Base-by-base conservation (phyloP, 2,797 vertebrate species). In the Sebastes hopkinsi region DNA sequence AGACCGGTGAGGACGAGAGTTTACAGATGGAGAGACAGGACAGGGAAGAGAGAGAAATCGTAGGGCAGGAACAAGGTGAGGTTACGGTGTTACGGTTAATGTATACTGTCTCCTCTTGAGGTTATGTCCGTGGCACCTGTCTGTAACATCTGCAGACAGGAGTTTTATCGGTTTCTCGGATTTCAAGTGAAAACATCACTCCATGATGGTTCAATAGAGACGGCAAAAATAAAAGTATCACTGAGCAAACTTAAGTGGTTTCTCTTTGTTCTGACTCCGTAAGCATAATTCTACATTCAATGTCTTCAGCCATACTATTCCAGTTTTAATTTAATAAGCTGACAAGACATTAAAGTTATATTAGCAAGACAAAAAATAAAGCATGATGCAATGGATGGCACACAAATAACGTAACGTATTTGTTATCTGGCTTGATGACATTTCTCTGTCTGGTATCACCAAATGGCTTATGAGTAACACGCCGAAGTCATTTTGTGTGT, bases 1-100 rank as follows among this genome's bases (percentile, higher is more conserved):
- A 32, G 58, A 75, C 60, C 29, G 8, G 9, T 20, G 71, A 80
- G 76, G 82, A 75, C 38, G 30, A 64, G 22, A 72, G 34, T 71
- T 67, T 73, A 50, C 64, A 72, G 27, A 72, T 62, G 68, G 36
- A 73, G 72, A 73, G 42, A 72, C 5, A 34, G 81, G 70, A 74
- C 34, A 42, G 23, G 70, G 42, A 12, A 16, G 50, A 66, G 54
- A 27, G 34, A 30, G 36, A 55, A 50, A 77, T 65, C 22, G 18
- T 27, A 38, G 64, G 66, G 3, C n/a, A 32, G 32, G 52, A 30
- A 42, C 52, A 77, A 50, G 5, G 59, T 65, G 58, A 83, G 54
- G 62, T 68, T 2, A 32, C 58, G 9, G 29, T 64, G 50, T 67
- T 59, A 30, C 6, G 54, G 14, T 73, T 80, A 10, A 76, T 71